These are phyloP conservation scores for Mobula birostris DNA, from an alignment of 2,113 vertebrate species.

Conservation along the genomic window DNA sequence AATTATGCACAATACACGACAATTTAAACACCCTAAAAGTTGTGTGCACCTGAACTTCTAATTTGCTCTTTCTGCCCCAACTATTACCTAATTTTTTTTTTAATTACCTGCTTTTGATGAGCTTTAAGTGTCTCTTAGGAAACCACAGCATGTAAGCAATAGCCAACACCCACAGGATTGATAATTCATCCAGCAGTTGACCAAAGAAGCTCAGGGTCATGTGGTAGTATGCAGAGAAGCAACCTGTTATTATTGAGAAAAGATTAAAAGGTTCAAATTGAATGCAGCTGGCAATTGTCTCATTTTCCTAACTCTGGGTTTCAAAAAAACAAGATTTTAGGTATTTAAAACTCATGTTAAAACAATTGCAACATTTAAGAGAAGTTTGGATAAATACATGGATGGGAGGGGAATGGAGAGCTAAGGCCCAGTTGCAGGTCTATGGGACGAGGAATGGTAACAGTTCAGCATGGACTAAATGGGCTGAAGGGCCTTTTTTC, in stretches of 20 bases:
- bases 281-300: background rate
- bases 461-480: too few relatives aligned
- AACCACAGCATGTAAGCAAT: slow-evolving; percentile 75
- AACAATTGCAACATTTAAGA: too few relatives aligned
- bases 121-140: slow-evolving; percentile 66
- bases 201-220: slow-evolving; percentile 90
- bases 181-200: slow-evolving; percentile 85
- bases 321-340: background rate
- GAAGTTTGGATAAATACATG: too few relatives aligned
- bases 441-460: too few relatives aligned
- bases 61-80: background rate
- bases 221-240: slow-evolving; percentile 88
- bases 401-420: too few relatives aligned
- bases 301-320: background rate
- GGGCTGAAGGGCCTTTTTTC: too few relatives aligned
- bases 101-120: slow-evolving; percentile 71
- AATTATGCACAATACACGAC: too few relatives aligned
- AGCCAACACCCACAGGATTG: slow-evolving; percentile 83
- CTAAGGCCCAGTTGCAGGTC: too few relatives aligned
- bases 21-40: background rate
- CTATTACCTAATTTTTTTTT: background rate
- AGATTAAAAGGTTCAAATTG: background rate
- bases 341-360: background rate
- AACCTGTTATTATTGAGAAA: slow-evolving; percentile 51
- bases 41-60: background rate